Conservation (phyloP, 1,140 invertebrate genomes). For the Anoplophora glabripennis region DNA sequence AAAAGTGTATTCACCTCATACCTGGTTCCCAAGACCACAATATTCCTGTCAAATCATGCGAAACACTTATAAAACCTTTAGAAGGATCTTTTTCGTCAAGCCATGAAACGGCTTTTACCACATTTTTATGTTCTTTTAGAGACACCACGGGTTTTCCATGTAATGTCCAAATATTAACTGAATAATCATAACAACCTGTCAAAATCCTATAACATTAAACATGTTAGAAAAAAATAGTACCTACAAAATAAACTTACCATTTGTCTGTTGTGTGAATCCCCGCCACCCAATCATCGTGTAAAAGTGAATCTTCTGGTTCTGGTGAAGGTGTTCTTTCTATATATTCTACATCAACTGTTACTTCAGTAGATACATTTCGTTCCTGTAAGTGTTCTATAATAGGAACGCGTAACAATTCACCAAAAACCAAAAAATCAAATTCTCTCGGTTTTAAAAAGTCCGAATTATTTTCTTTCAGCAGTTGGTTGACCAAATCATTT, state of each 20-base stretch:
- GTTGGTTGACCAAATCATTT: slow-evolving; percentile 76
- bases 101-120: slow-evolving; percentile 84
- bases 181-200: slow-evolving; percentile 94
- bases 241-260: slow-evolving; percentile 55
- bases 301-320: slow-evolving; percentile 82
- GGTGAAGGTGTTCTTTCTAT: slow-evolving; percentile 84
- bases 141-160: slow-evolving; percentile 80
- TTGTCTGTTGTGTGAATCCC: slow-evolving; percentile 71
- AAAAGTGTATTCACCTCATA: background rate
- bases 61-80: slow-evolving; percentile 76
- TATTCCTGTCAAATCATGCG: slow-evolving; percentile 89
- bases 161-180: slow-evolving; percentile 82
- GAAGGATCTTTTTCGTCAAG: slow-evolving; percentile 63
- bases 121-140: slow-evolving; percentile 75
- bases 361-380: slow-evolving; percentile 68
- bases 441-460: slow-evolving; percentile 58
- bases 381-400: slow-evolving; percentile 70
- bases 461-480: slow-evolving; percentile 65
- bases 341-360: slow-evolving; percentile 85
- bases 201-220: slow-evolving; percentile 66
- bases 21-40: slow-evolving; percentile 84
- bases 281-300: slow-evolving; percentile 96
- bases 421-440: slow-evolving; percentile 86
- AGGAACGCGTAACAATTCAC: slow-evolving; percentile 71
- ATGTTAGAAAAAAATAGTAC: background rate